Percentiles rank a stretch among this genome's conserved stretches.
Conservation (phyloP, 2,113 vertebrate species). For the Edolisoma coerulescens region DNA sequence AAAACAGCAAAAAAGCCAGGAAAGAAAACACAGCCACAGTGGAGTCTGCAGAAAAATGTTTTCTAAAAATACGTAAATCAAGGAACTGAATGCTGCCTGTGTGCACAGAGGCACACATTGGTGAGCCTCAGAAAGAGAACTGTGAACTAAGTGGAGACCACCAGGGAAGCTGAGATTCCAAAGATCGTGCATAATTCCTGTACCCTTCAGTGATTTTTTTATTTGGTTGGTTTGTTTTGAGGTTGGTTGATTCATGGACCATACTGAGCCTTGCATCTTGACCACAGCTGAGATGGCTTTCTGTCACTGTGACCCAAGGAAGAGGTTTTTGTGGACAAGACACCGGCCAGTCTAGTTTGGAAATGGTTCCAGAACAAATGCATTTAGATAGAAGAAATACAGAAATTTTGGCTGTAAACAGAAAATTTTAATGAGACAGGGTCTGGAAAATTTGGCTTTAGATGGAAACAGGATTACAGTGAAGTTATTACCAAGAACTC, state of each 20-base stretch:
- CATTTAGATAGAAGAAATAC: not conserved
- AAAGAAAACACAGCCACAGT: not conserved
- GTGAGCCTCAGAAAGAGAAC: not conserved
- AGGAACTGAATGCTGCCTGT: not conserved
- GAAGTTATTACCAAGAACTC: not conserved
- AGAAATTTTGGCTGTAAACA: not conserved
- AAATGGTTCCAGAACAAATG: not conserved
- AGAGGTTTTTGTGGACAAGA: not conserved
- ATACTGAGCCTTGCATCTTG: not conserved
- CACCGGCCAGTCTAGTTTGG: not conserved
- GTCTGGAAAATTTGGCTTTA: not conserved
- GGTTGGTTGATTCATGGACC: not conserved
- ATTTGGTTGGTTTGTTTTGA: not conserved
- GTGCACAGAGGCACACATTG: not conserved
- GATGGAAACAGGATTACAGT: not conserved
- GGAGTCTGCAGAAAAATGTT: not conserved
- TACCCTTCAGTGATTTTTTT: accelerated
- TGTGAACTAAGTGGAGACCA: not conserved
- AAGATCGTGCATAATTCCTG: not conserved
- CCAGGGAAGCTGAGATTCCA: not conserved
- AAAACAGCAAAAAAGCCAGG: not conserved
- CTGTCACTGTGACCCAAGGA: not conserved
- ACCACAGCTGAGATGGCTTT: not conserved
- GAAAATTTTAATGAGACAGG: not conserved
- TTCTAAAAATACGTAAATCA: not conserved